Conservation (phyloP, 2,888 invertebrate genomes). For the Agelastica alni region DNA sequence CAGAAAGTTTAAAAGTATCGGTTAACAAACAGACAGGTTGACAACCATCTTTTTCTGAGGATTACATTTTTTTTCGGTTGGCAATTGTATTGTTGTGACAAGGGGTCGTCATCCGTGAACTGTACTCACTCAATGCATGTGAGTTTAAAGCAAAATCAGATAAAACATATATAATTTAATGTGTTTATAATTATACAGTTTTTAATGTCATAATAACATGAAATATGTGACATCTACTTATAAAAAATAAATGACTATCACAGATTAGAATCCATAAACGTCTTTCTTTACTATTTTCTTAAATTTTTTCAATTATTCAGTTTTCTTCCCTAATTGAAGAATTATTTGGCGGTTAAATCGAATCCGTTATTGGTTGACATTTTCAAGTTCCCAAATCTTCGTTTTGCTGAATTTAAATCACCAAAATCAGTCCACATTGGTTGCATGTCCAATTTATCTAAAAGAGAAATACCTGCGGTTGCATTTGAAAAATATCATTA, state of each 20-base stretch:
- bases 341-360: constrained; percentile 51
- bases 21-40: too few relatives aligned
- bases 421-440: constrained; percentile 48
- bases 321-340: constrained; percentile 11
- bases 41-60: too few relatives aligned
- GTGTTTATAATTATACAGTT: constrained; percentile 20
- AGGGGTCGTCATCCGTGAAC: too few relatives aligned
- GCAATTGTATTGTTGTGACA: background rate
- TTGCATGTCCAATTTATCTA: constrained; percentile 43
- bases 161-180: constrained; percentile 21
- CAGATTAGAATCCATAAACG: constrained; percentile 28
- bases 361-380: constrained; percentile 42
- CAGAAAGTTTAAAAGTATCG: too few relatives aligned
- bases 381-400: constrained; percentile 42
- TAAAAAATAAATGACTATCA: constrained; percentile 40
- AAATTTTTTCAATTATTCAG: too few relatives aligned
- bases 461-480: too few relatives aligned
- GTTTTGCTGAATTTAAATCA: constrained; percentile 44
- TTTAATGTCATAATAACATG: constrained; percentile 26
- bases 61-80: background rate
- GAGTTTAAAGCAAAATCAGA: background rate
- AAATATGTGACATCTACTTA: constrained; percentile 33
- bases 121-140: too few relatives aligned
- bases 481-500: too few relatives aligned
- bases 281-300: constrained; percentile 1